These are phyloP conservation scores for Bujurquina vittata DNA, from an alignment of 2,113 vertebrate species.

Conservation along the genomic window DNA sequence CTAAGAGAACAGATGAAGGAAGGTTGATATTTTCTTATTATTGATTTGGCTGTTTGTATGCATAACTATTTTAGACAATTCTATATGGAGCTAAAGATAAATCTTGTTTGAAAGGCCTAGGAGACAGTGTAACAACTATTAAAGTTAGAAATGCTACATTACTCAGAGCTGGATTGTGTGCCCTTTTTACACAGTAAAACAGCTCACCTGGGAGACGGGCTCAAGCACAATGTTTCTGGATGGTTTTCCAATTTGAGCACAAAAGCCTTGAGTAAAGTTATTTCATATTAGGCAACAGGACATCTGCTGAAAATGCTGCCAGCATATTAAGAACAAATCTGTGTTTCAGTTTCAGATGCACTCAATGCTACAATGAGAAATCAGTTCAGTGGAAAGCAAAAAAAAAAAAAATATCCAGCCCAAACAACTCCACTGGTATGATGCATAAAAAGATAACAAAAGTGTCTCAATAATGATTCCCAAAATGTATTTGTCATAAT, in stretches of 20 bases:
- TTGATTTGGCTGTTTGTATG: background rate
- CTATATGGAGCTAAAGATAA: slow-evolving; percentile 3
- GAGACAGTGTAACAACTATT: background rate
- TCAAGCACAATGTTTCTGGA: slow-evolving; percentile 43
- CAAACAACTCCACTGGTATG: background rate
- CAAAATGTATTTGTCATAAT: background rate
- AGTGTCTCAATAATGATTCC: background rate
- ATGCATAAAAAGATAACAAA: background rate
- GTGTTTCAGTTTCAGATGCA: slow-evolving; percentile 23
- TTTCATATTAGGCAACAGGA: slow-evolving; percentile 51
- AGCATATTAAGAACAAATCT: slow-evolving; percentile 42
- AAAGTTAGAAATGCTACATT: background rate
- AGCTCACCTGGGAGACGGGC: slow-evolving; percentile 51
- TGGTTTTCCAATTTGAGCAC: slow-evolving; percentile 48
- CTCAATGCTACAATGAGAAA: slow-evolving; percentile 14
- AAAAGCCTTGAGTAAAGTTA: slow-evolving; percentile 57
- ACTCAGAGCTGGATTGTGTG: slow-evolving; percentile 24
- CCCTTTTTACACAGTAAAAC: slow-evolving; percentile 45
- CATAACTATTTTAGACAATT: background rate
- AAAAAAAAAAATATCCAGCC: slow-evolving; percentile 4
- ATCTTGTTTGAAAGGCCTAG: background rate
- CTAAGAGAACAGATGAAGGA: background rate
- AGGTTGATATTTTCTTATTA: background rate
- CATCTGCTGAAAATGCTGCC: slow-evolving; percentile 62
- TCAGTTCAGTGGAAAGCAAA: slow-evolving; percentile 8